Percentiles rank a stretch among this genome's conserved stretches.
These are phyloP conservation scores for Helogale parvula DNA, from an alignment of 2,113 vertebrate genomes.

Conservation along the genomic window DNA sequence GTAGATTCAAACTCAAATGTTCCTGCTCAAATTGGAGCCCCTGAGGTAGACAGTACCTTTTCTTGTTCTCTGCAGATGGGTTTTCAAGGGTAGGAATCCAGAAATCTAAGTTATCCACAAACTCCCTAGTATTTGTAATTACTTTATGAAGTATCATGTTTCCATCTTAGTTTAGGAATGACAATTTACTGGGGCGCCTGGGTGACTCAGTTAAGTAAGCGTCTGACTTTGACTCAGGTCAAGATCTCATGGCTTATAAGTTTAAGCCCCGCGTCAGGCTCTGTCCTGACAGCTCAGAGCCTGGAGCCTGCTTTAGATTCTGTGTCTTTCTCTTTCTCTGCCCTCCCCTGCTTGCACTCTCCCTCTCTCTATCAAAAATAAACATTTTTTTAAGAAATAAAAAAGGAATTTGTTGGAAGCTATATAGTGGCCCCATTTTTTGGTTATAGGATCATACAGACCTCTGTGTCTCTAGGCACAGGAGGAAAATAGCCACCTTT, in stretches of 20 bases:
- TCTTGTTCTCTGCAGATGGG: not conserved
- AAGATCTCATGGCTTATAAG: too few species aligned
- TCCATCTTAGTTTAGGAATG: not conserved
- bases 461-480: not conserved
- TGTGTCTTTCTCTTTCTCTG: too few species aligned
- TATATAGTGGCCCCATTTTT: not conserved
- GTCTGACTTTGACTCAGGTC: too few species aligned
- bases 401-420: not conserved
- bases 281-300: too few species aligned
- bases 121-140: not conserved
- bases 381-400: too few species aligned
- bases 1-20: not conserved
- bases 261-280: too few species aligned
- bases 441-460: not conserved
- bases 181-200: not conserved
- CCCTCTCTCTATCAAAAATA: too few species aligned
- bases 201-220: too few species aligned
- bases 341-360: too few species aligned
- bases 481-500: not conserved
- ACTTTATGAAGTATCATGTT: not conserved
- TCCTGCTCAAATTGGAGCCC: not conserved
- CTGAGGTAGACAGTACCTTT: not conserved
- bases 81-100: constrained; percentile 30
- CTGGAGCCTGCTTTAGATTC: too few species aligned
- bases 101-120: not conserved